Conservation (phyloP, 2,888 invertebrate species). For the Crocallis elinguaria region DNA sequence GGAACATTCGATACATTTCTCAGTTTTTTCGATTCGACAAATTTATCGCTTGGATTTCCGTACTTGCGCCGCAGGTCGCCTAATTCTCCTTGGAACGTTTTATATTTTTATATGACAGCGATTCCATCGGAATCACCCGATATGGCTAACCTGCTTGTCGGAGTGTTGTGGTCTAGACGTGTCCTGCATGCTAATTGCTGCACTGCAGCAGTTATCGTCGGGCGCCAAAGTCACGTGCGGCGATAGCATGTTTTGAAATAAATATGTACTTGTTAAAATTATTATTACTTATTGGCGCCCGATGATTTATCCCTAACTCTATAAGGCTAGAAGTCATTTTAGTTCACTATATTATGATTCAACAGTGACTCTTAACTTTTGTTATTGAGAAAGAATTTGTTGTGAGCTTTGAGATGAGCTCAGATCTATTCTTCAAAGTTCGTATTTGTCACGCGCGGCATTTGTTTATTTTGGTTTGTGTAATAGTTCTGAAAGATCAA, state of each 20-base stretch:
- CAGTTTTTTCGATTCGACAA: too few species aligned
- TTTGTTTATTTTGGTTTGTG: neutral
- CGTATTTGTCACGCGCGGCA: slow-evolving; percentile 1
- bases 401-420: slow-evolving; percentile 12
- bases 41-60: too few species aligned
- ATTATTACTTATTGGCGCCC: slow-evolving; percentile 14
- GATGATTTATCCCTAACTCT: slow-evolving; percentile 14
- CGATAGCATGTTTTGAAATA: slow-evolving; percentile 49
- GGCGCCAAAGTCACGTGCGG: slow-evolving; percentile 60
- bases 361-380: slow-evolving; percentile 8
- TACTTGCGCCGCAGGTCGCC: too few species aligned
- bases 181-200: slow-evolving; percentile 56
- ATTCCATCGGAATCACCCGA: slow-evolving; percentile 39
- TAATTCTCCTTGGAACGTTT: slow-evolving; percentile 25
- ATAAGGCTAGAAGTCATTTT: neutral
- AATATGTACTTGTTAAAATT: slow-evolving; percentile 25
- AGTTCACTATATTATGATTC: slow-evolving; percentile 7
- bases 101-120: slow-evolving; percentile 22
- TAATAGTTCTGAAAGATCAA: neutral
- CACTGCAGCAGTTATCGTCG: slow-evolving; percentile 30
- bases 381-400: slow-evolving; percentile 5
- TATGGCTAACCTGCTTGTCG: slow-evolving; percentile 62
- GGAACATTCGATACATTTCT: too few species aligned
- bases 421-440: neutral
- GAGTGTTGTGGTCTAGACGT: slow-evolving; percentile 56